These are phyloP conservation scores for Metellina segmentata DNA, from an alignment of 2,888 invertebrate species.

Conservation along the genomic window DNA sequence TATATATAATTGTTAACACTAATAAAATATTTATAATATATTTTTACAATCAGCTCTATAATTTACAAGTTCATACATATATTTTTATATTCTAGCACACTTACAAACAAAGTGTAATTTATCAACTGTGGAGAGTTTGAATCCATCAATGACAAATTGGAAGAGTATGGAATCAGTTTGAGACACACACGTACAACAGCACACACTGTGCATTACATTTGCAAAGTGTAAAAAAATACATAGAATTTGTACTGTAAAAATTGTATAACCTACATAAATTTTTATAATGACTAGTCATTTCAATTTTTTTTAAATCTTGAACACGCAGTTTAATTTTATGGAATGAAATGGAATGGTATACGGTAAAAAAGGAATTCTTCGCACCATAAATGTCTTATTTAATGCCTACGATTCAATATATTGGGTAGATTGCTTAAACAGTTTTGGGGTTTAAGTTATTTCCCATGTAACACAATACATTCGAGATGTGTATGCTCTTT, in stretches of 20 bases:
- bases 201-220: conserved; percentile 60
- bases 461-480: no score
- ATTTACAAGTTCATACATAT: background rate
- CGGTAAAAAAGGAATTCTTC: no score
- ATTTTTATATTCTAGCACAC: conserved; percentile 20
- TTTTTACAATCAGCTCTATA: conserved; percentile 29
- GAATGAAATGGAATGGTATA: no score
- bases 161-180: conserved; percentile 55
- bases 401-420: no score
- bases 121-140: conserved; percentile 43
- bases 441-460: no score
- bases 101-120: conserved; percentile 28
- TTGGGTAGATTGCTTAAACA: no score
- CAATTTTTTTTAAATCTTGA: no score
- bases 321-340: no score
- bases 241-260: conserved; percentile 33
- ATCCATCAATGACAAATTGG: conserved; percentile 48
- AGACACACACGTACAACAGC: conserved; percentile 45
- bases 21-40: conserved; percentile 7
- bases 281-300: background rate
- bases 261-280: conserved; percentile 18
- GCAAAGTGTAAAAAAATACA: conserved; percentile 51
- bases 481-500: no score
- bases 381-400: no score
- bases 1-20: conserved; percentile 27